phyloP scores from a whole-genome alignment of 2,888 invertebrate genomes.

The Archips crataeganus region DNA sequence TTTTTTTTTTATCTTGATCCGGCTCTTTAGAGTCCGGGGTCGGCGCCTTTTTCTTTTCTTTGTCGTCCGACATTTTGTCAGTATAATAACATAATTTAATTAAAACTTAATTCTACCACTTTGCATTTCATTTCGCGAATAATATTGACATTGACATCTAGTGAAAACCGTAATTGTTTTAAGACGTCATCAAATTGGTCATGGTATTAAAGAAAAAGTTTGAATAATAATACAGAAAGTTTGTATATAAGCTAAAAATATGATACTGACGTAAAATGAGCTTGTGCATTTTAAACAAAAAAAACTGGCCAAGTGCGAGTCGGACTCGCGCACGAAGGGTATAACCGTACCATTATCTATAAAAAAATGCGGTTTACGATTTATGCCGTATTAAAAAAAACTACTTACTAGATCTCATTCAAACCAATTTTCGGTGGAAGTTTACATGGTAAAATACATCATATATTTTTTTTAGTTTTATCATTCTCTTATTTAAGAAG shows the following conservation, averaged over 20 bases:
- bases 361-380: too few species aligned
- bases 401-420: too few species aligned
- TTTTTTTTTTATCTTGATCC: neutral
- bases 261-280: too few species aligned
- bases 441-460: too few species aligned
- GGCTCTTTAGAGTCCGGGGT: neutral
- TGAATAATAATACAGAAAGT: neutral
- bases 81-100: conserved; percentile 12
- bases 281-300: too few species aligned
- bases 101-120: conserved; percentile 25
- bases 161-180: conserved; percentile 13
- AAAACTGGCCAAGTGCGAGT: too few species aligned
- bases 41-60: neutral
- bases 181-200: conserved; percentile 23
- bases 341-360: too few species aligned
- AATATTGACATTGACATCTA: conserved; percentile 5
- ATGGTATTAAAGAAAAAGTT: conserved; percentile 1
- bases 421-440: too few species aligned
- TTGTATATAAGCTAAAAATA: neutral
- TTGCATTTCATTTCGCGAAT: conserved; percentile 13
- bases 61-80: conserved; percentile 18
- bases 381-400: too few species aligned
- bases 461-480: too few species aligned
- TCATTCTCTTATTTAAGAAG: too few species aligned
- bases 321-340: too few species aligned